These are phyloP conservation scores for Caenorhabditis wallacei DNA, from an alignment of 2,888 invertebrate species.

Conservation along the genomic window DNA sequence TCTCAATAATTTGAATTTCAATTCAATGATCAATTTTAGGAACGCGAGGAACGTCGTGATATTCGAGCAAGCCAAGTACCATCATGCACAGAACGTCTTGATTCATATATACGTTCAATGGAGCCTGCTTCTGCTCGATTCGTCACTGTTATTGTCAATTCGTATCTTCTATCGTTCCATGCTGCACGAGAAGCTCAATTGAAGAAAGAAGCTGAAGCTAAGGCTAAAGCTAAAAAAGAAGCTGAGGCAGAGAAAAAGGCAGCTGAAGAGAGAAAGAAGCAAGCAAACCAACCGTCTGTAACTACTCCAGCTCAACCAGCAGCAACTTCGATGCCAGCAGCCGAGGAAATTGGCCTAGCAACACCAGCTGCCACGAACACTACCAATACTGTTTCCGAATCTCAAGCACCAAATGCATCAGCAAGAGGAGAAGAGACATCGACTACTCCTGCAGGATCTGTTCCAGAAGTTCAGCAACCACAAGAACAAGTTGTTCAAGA, in stretches of 20 bases:
- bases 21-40: no score
- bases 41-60: conserved; percentile 50
- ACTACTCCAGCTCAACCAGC: background rate
- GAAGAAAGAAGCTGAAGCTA: conserved; percentile 41
- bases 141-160: conserved; percentile 61
- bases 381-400: conserved; percentile 55
- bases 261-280: conserved; percentile 47
- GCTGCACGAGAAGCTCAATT: conserved; percentile 33
- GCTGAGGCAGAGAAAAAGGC: conserved; percentile 39
- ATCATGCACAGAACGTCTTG: conserved; percentile 71
- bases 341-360: conserved; percentile 45
- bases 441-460: conserved; percentile 37
- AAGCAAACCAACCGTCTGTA: conserved; percentile 34
- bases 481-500: conserved; percentile 1
- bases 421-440: conserved; percentile 43
- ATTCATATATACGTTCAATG: conserved; percentile 62
- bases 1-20: no score
- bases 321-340: conserved; percentile 22
- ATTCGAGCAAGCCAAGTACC: conserved; percentile 55
- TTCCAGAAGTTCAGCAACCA: background rate
- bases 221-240: conserved; percentile 62
- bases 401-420: conserved; percentile 47
- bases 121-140: conserved; percentile 72
- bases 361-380: conserved; percentile 51
- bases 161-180: conserved; percentile 41